Conservation (phyloP, 2,797 vertebrate species). For the Aselliscus stoliczkanus region DNA sequence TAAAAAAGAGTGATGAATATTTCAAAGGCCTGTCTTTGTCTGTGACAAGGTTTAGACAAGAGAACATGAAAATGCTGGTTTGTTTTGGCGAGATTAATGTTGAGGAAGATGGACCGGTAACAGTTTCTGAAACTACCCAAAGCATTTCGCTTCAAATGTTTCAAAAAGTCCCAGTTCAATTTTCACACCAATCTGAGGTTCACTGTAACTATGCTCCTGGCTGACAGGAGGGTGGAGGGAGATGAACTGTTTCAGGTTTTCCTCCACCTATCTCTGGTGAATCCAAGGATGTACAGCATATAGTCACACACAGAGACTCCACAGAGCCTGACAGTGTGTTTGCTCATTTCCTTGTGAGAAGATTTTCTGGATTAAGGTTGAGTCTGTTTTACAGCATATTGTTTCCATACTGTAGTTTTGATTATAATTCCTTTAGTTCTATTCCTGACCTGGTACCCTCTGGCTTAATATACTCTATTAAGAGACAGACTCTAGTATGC, state of each 20-base stretch:
- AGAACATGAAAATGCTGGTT: not conserved
- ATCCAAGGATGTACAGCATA: not conserved
- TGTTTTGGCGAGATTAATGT: not conserved
- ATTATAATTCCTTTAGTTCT: not conserved
- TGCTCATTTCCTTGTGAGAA: not conserved
- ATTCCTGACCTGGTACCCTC: not conserved
- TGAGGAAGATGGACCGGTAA: not conserved
- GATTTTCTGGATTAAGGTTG: not conserved
- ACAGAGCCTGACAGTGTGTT: not conserved
- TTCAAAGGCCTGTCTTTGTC: not conserved
- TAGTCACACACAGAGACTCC: not conserved
- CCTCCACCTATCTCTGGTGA: not conserved
- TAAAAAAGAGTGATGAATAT: not conserved
- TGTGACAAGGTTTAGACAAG: not conserved
- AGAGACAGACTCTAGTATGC: not conserved
- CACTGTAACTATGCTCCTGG: not conserved
- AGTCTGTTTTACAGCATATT: not conserved
- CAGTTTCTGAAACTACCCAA: not conserved
- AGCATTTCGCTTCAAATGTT: not conserved
- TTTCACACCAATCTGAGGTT: not conserved
- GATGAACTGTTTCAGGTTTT: not conserved
- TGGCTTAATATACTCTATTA: not conserved
- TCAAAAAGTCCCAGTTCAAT: not conserved
- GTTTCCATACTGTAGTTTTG: not conserved
- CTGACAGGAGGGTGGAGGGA: fast-evolving